A percentile compares a stretch with the other conserved stretches of the same genome.
These are phyloP conservation scores for Pseudanteris insignis DNA, from an alignment of 2,888 invertebrate genomes.

Conservation along the genomic window DNA sequence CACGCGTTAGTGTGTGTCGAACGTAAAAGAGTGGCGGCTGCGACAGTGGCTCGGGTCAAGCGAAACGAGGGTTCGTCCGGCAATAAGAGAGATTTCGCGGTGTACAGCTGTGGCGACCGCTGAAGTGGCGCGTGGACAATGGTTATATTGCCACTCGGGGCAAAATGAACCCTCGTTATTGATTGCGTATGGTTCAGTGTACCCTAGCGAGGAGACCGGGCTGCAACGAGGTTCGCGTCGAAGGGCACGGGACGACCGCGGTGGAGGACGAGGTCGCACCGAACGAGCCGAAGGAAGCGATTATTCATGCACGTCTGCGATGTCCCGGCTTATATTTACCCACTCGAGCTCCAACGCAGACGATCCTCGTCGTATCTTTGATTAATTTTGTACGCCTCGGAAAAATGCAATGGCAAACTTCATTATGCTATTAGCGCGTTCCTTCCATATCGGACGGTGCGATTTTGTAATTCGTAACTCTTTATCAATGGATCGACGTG, in stretches of 20 bases:
- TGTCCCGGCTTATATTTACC: conserved; percentile 39
- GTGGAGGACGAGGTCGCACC: conserved; percentile 30
- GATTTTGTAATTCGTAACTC: too few relatives aligned
- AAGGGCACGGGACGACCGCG: conserved; percentile 19
- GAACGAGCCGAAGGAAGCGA: conserved; percentile 33
- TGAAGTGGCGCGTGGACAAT: conserved; percentile 53
- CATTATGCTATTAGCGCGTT: too few relatives aligned
- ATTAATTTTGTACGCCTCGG: conserved; percentile 38
- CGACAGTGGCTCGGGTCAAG: conserved; percentile 12
- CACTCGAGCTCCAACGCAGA: conserved; percentile 22
- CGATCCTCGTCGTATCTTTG: conserved; percentile 28
- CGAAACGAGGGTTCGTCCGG: conserved; percentile 34
- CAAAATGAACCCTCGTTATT: conserved; percentile 54
- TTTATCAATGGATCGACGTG: too few relatives aligned
- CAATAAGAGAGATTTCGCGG: conserved; percentile 45
- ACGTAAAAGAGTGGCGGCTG: conserved; percentile 33
- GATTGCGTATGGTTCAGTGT: conserved; percentile 46
- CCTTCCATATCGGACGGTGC: too few relatives aligned
- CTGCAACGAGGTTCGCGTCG: too few relatives aligned
- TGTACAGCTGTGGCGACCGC: conserved; percentile 41
- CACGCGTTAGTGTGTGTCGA: conserved; percentile 36
- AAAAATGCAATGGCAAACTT: too few relatives aligned
- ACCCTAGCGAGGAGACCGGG: conserved; percentile 43
- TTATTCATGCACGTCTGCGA: conserved; percentile 41
- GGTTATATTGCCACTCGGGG: conserved; percentile 57